These are phyloP conservation scores for Tetranychus urticae DNA, from an alignment of 1,140 invertebrate species.

Conservation along the genomic window DNA sequence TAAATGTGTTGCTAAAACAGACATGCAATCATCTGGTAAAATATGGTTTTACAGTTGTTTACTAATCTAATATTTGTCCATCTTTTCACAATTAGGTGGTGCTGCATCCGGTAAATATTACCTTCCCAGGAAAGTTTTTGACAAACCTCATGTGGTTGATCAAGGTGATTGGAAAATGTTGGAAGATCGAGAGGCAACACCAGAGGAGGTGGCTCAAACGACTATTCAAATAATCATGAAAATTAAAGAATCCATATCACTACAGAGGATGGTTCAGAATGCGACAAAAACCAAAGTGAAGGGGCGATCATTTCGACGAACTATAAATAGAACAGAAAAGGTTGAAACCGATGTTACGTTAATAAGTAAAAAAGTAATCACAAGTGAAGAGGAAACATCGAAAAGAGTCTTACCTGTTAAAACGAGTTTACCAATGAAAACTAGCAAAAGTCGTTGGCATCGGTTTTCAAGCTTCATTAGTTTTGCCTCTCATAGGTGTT, in stretches of 20 bases:
- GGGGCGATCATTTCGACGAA: not conserved
- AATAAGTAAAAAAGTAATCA: too few relatives aligned
- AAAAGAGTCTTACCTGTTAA: too few relatives aligned
- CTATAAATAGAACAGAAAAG: too few relatives aligned
- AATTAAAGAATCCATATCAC: constrained; percentile 10
- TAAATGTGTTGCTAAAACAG: not conserved
- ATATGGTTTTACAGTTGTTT: not conserved
- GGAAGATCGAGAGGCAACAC: constrained; percentile 11
- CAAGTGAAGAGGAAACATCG: too few relatives aligned
- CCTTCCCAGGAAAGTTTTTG: constrained; percentile 20
- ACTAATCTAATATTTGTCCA: not conserved
- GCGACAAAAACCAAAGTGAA: not conserved
- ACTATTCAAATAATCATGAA: constrained; percentile 16
- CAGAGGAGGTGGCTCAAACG: constrained; percentile 16
- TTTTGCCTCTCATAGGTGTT: too few relatives aligned
- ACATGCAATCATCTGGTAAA: not conserved
- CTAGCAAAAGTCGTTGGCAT: too few relatives aligned
- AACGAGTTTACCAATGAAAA: too few relatives aligned
- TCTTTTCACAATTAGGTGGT: constrained; percentile 8
- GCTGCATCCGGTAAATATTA: constrained; percentile 19
- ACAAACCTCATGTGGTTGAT: constrained; percentile 17
- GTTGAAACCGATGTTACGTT: too few relatives aligned
- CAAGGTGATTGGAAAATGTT: constrained; percentile 17
- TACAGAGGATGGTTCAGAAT: not conserved
- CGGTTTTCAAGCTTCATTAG: too few relatives aligned